These are phyloP conservation scores for Cyanistes caeruleus DNA, from an alignment of 2,113 vertebrate species.

Conservation along the genomic window DNA sequence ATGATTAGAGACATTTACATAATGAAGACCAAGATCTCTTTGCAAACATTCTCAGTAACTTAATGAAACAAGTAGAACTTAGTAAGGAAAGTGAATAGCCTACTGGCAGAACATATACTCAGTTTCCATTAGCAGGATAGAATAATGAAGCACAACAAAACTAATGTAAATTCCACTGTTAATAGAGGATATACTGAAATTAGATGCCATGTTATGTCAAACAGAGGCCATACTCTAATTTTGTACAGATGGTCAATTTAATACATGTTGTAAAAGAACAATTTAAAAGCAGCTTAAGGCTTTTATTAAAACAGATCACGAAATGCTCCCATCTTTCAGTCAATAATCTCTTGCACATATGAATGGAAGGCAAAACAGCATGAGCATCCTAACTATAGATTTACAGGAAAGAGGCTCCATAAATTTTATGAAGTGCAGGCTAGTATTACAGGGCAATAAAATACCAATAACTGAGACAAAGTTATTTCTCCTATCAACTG, in stretches of 20 bases:
- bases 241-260: neutral
- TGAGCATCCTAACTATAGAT: neutral
- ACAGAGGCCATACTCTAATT: neutral
- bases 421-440: neutral
- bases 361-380: neutral
- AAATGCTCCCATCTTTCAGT: neutral
- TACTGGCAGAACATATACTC: neutral
- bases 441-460: neutral
- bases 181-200: neutral
- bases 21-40: neutral
- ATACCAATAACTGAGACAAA: neutral
- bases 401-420: neutral
- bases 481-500: neutral
- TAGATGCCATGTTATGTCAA: neutral
- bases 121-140: neutral
- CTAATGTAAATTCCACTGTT: neutral
- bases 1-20: neutral
- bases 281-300: conserved; percentile 28
- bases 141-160: neutral
- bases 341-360: neutral
- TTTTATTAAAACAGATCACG: neutral
- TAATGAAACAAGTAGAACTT: neutral
- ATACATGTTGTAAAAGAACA: conserved; percentile 15
- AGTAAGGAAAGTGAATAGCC: neutral
- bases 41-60: neutral